phyloP scores from a whole-genome alignment of 1,140 invertebrate species.

The Drepana arcuata region DNA sequence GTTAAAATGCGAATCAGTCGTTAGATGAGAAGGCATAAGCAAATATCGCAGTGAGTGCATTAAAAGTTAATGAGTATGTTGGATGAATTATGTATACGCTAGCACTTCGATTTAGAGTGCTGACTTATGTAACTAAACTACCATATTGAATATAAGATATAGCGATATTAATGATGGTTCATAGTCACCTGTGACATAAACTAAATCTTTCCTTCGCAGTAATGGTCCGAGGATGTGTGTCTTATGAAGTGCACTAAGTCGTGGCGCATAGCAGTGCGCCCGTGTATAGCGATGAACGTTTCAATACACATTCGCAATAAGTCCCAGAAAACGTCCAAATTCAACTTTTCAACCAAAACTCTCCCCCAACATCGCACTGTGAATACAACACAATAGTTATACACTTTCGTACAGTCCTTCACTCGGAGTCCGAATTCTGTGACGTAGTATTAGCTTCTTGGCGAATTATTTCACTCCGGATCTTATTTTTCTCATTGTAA shows the following conservation, averaged over 20 bases:
- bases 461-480: conserved; percentile 59
- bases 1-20: no score
- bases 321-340: conserved; percentile 47
- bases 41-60: no score
- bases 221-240: conserved; percentile 71
- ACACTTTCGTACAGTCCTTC: conserved; percentile 44
- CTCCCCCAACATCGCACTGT: conserved; percentile 63
- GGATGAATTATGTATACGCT: no score
- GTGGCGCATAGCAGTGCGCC: conserved; percentile 71
- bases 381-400: conserved; percentile 50
- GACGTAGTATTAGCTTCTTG: conserved; percentile 2
- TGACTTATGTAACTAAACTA: no score
- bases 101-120: no score
- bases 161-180: no score
- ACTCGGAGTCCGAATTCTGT: background rate
- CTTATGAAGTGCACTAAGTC: conserved; percentile 70
- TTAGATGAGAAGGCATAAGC: no score
- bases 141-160: no score
- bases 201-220: conserved; percentile 69
- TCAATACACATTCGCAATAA: conserved; percentile 71
- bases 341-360: conserved; percentile 59
- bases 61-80: no score
- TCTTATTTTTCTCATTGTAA: conserved; percentile 62
- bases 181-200: conserved; percentile 39
- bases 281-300: conserved; percentile 69